Percentiles rank a stretch among this genome's conserved stretches.
These are phyloP conservation scores for Alexandromys fortis DNA, from an alignment of 2,113 vertebrate genomes.

Conservation along the genomic window DNA sequence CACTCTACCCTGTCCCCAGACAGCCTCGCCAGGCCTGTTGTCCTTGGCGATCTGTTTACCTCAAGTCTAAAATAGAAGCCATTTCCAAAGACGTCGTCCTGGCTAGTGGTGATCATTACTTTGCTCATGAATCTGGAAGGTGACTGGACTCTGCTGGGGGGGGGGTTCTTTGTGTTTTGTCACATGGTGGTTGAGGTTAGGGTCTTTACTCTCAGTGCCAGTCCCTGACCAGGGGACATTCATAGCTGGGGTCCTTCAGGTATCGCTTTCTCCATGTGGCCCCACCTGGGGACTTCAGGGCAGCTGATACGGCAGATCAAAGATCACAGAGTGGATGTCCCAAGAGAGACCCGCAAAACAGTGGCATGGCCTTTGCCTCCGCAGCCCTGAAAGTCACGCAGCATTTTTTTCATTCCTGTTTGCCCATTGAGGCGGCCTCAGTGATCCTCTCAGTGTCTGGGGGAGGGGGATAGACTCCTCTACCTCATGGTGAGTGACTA, in stretches of 20 bases:
- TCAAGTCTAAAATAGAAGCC: no score
- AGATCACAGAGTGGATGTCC: background rate
- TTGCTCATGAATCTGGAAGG: background rate
- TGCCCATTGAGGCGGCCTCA: background rate
- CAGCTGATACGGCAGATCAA: background rate
- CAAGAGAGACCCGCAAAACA: background rate
- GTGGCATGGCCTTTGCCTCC: background rate
- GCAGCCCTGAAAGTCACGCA: background rate
- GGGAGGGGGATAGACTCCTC: fast-evolving
- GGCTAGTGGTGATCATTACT: background rate
- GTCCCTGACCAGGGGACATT: background rate
- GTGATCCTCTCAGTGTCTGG: background rate
- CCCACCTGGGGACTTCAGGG: background rate
- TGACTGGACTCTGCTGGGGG: background rate
- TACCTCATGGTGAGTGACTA: fast-evolving
- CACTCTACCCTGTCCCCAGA: background rate
- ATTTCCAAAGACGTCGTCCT: background rate
- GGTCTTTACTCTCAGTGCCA: background rate
- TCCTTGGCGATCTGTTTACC: background rate
- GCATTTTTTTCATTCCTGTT: background rate
- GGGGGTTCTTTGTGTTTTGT: background rate
- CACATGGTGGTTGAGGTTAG: background rate
- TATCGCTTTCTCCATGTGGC: background rate
- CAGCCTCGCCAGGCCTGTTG: background rate
- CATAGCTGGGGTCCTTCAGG: no score